Evolutionary conservation across 2,888 invertebrate genomes (phyloP).

Genomic region (Pandemis heparana): DNA sequence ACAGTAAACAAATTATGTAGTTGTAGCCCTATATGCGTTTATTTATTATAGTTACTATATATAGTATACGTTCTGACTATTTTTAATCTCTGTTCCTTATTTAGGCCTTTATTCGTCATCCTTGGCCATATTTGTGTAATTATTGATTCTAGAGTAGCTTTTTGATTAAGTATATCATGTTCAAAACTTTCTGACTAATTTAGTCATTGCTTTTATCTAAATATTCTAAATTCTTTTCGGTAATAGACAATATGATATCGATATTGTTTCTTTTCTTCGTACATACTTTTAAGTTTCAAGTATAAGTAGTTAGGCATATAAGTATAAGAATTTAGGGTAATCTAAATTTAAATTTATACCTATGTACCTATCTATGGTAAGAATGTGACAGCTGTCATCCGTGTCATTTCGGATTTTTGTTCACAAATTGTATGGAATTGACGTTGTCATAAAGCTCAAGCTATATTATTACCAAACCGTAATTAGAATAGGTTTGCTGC

Average conservation of each 20-base stretch:
- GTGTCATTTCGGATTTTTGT: no score
- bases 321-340: neutral
- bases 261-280: neutral
- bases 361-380: no score
- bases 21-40: conserved; percentile 53
- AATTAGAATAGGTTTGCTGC: no score
- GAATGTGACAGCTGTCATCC: no score
- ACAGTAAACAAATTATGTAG: conserved; percentile 72
- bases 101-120: neutral
- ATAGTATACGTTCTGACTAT: conserved; percentile 7
- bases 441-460: no score
- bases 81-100: neutral
- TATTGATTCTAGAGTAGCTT: neutral
- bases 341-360: neutral
- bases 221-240: neutral
- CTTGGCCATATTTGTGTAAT: neutral
- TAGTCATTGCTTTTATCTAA: neutral
- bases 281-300: neutral
- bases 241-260: neutral
- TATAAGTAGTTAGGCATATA: neutral
- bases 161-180: neutral
- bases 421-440: no score
- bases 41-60: conserved; percentile 26
- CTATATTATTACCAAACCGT: no score
- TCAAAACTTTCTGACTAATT: neutral